Percentiles rank a stretch among this genome's conserved stretches.
Evolutionary conservation across 1,140 invertebrate species (phyloP).

Genomic region (Tetranychus cinnabarinus): DNA sequence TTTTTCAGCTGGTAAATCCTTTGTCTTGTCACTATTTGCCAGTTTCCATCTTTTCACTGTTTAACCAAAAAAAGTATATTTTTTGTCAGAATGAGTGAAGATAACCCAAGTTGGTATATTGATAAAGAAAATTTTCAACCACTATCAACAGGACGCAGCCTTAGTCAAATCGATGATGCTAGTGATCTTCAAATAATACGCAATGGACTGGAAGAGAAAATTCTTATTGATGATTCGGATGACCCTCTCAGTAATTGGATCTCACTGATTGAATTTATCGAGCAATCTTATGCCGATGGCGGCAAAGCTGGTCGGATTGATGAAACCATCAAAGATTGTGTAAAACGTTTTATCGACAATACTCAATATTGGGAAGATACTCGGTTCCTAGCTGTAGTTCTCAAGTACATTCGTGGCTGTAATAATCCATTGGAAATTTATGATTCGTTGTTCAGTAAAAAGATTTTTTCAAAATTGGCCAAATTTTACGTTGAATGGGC

Average conservation of each 20-base stretch:
- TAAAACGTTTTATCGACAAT: neutral
- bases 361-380: neutral
- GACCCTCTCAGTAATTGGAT: neutral
- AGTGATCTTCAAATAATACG: neutral
- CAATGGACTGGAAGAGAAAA: neutral
- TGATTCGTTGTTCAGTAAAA: neutral
- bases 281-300: neutral
- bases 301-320: neutral
- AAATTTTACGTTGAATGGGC: neutral
- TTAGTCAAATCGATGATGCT: neutral
- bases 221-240: neutral
- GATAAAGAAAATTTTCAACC: constrained; percentile 1
- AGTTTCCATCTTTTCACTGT: no score
- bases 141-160: neutral
- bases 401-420: neutral
- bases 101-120: neutral
- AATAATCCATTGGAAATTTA: neutral
- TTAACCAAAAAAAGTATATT: no score
- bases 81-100: neutral
- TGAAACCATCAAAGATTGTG: neutral
- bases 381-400: neutral
- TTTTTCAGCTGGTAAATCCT: no score
- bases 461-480: neutral
- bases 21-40: no score
- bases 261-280: neutral